Evolutionary conservation across 2,113 vertebrate species (phyloP), one percentile per base, ranked within the genome.

Genomic region (Corydoras maculifer): DNA sequence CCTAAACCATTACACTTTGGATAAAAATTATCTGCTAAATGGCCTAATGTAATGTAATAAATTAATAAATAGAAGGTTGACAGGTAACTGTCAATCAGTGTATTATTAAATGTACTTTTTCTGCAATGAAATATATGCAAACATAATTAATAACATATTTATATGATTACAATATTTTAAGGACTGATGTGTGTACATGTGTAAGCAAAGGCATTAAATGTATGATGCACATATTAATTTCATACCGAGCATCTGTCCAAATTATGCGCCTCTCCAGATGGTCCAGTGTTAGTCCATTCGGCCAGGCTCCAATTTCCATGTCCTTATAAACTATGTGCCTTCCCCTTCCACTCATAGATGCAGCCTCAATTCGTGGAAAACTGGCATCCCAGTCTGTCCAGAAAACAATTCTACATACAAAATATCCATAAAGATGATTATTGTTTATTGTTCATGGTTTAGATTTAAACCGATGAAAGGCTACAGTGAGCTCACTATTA

Each of bases 311-410:
- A 0, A 93, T 94, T 78, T 97, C 96, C 95, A 98, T 97, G n/a
- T 98, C 95, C 81, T 96, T 95, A 69, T 95, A 97, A 59, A 99
- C 95, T 18, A 96, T 93, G 76, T 92, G 95, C 61, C 97, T 92
- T 18, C 91, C 94, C 0, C 90, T 91, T 65, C 97, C 97, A 0
- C 95, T 98, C 97, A 98, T 98, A 2, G 97, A 95, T 2, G 96
- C 94, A 0, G 94, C 96, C 73, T 99, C 97, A 0, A 99, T 99
- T 25, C 97, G 94, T 70, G 97, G 97, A 78, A 98, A 99, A 57
- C 92, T 96, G 25, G 95, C 94, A 83, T 99, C 97, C 97, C 97
- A 99, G 85, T 99, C 97, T 3, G 97, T 99, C 97, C 97, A 99
- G 88, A 99, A 99, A 18, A 99, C 88, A 82, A 98, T 96, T 82